phyloP scores from a whole-genome alignment of 1,140 invertebrate genomes.

The Metaphire vulgaris region DNA sequence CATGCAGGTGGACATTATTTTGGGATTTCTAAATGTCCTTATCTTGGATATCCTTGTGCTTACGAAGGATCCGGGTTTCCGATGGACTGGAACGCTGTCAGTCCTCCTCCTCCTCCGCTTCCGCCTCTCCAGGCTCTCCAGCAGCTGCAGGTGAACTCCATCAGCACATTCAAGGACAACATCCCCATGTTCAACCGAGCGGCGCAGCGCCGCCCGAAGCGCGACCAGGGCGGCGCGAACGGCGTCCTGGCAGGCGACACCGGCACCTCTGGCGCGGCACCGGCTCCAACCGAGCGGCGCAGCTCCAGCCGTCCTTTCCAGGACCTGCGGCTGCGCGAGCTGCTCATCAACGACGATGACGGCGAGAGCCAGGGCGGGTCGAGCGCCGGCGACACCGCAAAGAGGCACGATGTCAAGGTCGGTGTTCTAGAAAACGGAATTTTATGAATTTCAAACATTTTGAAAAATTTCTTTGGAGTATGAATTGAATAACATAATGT shows the following conservation, averaged over 20 bases:
- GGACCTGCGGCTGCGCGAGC: conserved; percentile 28
- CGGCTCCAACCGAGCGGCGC: too few species aligned
- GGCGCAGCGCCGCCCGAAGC: neutral
- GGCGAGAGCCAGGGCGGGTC: conserved; percentile 2
- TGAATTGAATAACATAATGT: too few species aligned
- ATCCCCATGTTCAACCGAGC: neutral
- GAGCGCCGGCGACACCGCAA: conserved; percentile 21
- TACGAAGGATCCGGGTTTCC: neutral
- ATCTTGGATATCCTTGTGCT: too few species aligned
- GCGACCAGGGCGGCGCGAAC: neutral
- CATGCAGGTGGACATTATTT: too few species aligned
- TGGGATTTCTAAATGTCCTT: too few species aligned
- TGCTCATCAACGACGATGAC: conserved; percentile 25
- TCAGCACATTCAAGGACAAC: neutral
- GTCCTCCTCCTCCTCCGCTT: neutral
- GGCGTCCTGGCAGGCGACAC: neutral
- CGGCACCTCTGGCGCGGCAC: neutral
- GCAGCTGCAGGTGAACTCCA: conserved; percentile 9
- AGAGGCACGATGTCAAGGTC: conserved; percentile 27
- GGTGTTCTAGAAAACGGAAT: conserved; percentile 32
- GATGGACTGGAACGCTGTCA: neutral
- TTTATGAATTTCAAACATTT: too few species aligned
- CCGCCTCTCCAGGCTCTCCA: conserved; percentile 10
- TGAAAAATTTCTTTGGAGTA: too few species aligned
- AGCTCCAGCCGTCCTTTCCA: conserved; percentile 10